These are phyloP conservation scores for Protaetia brevitarsis DNA, from an alignment of 1,140 invertebrate genomes.

Conservation along the genomic window DNA sequence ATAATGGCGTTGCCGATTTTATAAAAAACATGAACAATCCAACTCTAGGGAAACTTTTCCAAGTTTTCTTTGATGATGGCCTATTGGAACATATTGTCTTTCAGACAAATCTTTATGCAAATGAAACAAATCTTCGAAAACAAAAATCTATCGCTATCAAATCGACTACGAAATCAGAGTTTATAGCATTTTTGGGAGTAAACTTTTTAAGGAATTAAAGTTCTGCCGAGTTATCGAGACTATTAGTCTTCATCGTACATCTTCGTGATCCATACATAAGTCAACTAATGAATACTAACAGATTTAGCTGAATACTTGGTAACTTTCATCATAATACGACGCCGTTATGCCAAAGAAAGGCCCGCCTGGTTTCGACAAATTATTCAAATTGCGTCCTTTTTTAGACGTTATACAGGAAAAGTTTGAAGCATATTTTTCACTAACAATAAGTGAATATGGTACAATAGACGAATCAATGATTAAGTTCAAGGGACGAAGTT, in stretches of 20 bases:
- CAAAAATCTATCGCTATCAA: too few relatives aligned
- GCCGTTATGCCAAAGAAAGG: slow-evolving; percentile 27
- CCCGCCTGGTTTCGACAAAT: slow-evolving; percentile 42
- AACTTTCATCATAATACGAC: slow-evolving; percentile 20
- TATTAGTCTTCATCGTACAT: not conserved
- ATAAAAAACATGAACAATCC: not conserved
- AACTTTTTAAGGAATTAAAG: too few relatives aligned
- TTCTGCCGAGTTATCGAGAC: slow-evolving; percentile 2
- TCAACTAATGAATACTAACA: slow-evolving; percentile 9
- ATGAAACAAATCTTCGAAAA: too few relatives aligned
- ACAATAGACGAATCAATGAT: slow-evolving; percentile 47
- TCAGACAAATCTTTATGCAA: too few relatives aligned
- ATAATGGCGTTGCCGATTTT: not conserved
- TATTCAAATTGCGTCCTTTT: slow-evolving; percentile 46
- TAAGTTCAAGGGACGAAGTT: slow-evolving; percentile 45
- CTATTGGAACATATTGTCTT: too few relatives aligned
- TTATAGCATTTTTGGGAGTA: too few relatives aligned
- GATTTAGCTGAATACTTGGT: slow-evolving; percentile 15
- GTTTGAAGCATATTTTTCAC: slow-evolving; percentile 22
- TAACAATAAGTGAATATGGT: slow-evolving; percentile 37
- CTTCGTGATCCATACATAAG: slow-evolving; percentile 10
- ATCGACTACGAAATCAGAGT: too few relatives aligned
- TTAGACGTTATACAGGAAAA: slow-evolving; percentile 36
- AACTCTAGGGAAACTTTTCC: not conserved
- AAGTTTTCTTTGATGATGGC: too few relatives aligned